Conservation (phyloP, 2,113 vertebrate genomes). For the Beaufortia kweichowensis region DNA sequence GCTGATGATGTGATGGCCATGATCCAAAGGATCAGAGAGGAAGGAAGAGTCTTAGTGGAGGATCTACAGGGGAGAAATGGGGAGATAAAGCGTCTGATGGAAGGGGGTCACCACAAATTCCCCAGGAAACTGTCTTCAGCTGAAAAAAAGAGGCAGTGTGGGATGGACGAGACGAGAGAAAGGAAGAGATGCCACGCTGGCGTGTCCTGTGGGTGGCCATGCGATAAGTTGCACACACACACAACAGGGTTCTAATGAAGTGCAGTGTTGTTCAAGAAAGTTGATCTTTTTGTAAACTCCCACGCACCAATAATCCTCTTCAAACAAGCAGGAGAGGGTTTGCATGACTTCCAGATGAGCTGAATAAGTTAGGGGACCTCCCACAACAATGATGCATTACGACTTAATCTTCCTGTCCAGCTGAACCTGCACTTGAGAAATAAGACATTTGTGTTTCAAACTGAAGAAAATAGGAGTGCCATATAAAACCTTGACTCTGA, state of each 20-base stretch:
- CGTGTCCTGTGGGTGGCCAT: slow-evolving; percentile 57
- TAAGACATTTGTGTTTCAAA: slow-evolving; percentile 58
- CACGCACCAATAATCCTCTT: slow-evolving; percentile 42
- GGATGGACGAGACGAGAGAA: slow-evolving; percentile 40
- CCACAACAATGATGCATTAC: slow-evolving; percentile 48
- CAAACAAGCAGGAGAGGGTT: slow-evolving; percentile 40
- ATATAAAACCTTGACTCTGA: slow-evolving; percentile 43
- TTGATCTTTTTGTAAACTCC: too few relatives aligned
- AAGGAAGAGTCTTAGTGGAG: slow-evolving; percentile 69
- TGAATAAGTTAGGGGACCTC: slow-evolving; percentile 53
- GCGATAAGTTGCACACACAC: slow-evolving; percentile 44
- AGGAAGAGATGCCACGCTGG: slow-evolving; percentile 38
- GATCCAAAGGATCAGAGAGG: slow-evolving; percentile 53
- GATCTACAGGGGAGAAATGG: slow-evolving; percentile 63
- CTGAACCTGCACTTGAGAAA: slow-evolving; percentile 58
- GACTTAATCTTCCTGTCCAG: slow-evolving; percentile 48
- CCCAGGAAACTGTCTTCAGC: slow-evolving; percentile 57
- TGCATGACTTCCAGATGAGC: not conserved
- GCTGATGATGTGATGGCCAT: slow-evolving; percentile 11
- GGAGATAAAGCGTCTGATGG: slow-evolving; percentile 57
- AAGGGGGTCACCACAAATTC: slow-evolving; percentile 61
- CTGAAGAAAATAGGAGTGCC: slow-evolving; percentile 11
- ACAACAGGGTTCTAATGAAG: slow-evolving; percentile 58
- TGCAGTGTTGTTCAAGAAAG: slow-evolving; percentile 56
- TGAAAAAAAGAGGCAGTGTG: slow-evolving; percentile 50